Evolutionary conservation across 2,888 invertebrate species (phyloP), one percentile per base, ranked within the genome.

Genomic region (Tetrapedia diversipes): DNA sequence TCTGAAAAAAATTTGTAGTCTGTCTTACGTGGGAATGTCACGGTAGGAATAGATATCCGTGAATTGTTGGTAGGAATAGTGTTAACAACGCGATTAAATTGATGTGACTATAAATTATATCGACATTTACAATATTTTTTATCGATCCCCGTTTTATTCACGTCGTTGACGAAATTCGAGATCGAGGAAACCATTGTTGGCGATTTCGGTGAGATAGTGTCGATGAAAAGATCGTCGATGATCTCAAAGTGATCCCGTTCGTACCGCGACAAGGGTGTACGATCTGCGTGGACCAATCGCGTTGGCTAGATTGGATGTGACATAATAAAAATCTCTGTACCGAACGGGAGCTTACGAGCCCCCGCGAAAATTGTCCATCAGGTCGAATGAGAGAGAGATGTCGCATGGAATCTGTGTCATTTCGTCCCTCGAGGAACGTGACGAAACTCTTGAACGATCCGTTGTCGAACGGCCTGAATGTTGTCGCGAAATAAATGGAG

Each of bases 261-360:
- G 54, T 68, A 78, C 47, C 37, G 39, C 64, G 49, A n/a, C 16
- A 24, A 57, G 27, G 54, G 29, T 39, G 16, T 39, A 2, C 60
- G 59, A 32, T 32, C 51, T 49, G 59, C 66, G 67, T 75, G 71
- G 83, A 71, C 77, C 86, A 83, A 86, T 84, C 80, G 75, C 61
- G 61, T 39, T 29, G 79, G 19, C 14, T 78, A 82, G 81, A 88
- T 88, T 87, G 86, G 86, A 87, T 83, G 82, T 77, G 86, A 83
- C 84, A 79, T 86, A 86, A 81, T 88, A 88, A 88, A 88, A 83
- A 81, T 83, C 79, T 83, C 63, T 63, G 78, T 75, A 73, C 49
- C 73, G 75, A 72, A 68, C 53, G 69, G 64, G 70, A 75, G 68
- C 79, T 85, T 81, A 82, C 72, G 72, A 77, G 39, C 41, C 43